phyloP scores from a whole-genome alignment of 2,888 invertebrate species.

The Ptychoptera albimana region DNA sequence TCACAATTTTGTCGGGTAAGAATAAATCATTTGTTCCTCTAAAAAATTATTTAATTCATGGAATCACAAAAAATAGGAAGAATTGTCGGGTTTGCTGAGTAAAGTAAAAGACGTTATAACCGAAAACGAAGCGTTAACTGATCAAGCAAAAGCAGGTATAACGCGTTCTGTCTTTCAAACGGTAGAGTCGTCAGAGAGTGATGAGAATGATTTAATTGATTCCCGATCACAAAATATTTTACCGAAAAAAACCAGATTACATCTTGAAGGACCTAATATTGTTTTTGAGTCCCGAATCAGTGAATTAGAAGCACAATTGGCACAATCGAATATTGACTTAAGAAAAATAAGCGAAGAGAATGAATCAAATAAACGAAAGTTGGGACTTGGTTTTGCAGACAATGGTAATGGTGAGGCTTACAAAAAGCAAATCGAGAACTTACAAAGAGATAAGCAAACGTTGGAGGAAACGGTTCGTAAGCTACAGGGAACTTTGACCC shows the following conservation, averaged over 20 bases:
- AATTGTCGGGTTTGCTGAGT: constrained; percentile 55
- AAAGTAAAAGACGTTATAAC: constrained; percentile 76
- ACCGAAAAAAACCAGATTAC: constrained; percentile 19
- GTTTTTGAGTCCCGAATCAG: constrained; percentile 73
- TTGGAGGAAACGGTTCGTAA: constrained; percentile 53
- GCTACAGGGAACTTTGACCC: constrained; percentile 45
- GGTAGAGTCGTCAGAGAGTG: constrained; percentile 40
- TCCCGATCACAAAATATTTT: constrained; percentile 14
- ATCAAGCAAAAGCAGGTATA: constrained; percentile 55
- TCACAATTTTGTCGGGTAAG: constrained; percentile 63
- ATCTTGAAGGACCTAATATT: constrained; percentile 58
- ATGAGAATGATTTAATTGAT: constrained; percentile 17
- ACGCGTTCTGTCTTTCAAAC: constrained; percentile 39
- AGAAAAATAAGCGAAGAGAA: constrained; percentile 55
- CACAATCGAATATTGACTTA: constrained; percentile 60
- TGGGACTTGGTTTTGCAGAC: constrained; percentile 22
- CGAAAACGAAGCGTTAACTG: constrained; percentile 68
- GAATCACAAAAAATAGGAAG: constrained; percentile 37
- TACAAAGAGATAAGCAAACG: constrained; percentile 53
- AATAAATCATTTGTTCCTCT: constrained; percentile 3
- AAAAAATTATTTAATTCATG: neutral
- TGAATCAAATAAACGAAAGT: constrained; percentile 33
- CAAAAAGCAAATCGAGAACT: constrained; percentile 50
- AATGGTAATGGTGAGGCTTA: constrained; percentile 40
- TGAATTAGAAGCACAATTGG: constrained; percentile 67